A percentile compares a stretch with the other conserved stretches of the same genome.
phyloP scores from a whole-genome alignment of 2,113 vertebrate genomes.

The Dasyprocta punctata region DNA sequence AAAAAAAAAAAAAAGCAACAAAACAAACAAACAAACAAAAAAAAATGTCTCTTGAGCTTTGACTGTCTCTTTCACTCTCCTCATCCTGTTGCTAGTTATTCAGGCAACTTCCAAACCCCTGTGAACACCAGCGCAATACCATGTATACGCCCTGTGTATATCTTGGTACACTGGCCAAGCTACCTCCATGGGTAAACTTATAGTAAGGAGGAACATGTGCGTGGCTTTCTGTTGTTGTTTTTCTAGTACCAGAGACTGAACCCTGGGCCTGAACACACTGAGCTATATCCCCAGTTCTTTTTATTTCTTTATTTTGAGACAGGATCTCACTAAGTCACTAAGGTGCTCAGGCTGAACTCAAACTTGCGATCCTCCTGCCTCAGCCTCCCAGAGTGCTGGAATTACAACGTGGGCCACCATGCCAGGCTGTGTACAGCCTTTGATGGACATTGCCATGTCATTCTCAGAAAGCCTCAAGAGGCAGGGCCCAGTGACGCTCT shows the following conservation, averaged over 20 bases:
- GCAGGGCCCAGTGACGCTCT: background rate
- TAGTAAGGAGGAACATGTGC: background rate
- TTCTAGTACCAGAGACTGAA: background rate
- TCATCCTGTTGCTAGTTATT: background rate
- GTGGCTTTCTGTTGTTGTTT: background rate
- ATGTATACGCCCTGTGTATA: rapidly evolving
- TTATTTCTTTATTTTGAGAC: background rate
- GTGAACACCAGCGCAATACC: background rate
- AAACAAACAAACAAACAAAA: background rate
- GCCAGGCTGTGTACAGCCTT: background rate
- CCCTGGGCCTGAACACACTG: background rate
- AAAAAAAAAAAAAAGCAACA: background rate
- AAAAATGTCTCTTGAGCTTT: background rate
- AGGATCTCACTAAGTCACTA: background rate
- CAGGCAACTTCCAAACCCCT: background rate
- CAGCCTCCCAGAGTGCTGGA: background rate
- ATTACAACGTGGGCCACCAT: background rate
- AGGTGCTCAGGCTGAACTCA: background rate
- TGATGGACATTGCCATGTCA: background rate
- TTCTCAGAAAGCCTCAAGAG: background rate
- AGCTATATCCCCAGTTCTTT: background rate
- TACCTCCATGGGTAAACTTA: no score
- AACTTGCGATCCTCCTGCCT: background rate
- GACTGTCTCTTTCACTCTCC: background rate
- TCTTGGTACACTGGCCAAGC: no score